Base-by-base conservation (phyloP, 2,797 vertebrate species). In the Rhabdomys pumilio region DNA sequence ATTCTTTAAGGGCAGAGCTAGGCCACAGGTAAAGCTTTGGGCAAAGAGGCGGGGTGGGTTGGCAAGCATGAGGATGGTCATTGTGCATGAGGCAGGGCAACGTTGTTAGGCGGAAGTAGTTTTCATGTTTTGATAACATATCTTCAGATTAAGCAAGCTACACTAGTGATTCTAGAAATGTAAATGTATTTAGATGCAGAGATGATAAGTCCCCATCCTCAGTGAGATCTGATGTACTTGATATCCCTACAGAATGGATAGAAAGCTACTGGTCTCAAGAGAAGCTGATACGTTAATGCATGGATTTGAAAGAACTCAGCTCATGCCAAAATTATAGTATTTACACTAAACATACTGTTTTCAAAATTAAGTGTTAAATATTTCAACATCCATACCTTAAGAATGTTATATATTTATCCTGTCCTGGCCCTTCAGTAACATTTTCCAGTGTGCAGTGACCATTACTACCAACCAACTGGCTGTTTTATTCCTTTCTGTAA, bases 401-500 rank as follows among this genome's bases (percentile, higher is more conserved):
- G 67, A 22, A 10, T 9, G 13, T 9, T 44, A 9, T 3, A n/a
- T 1, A 11, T 72, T 76, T 79, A 47, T 50, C 14, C n/a, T 55
- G 41, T 2, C 14, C 34, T 34, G 34, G 69, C 7, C 67, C 38
- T 57, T 72, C 34, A 22, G 84, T 80, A 20, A 80, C 6, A n/a
- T 87, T 24, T 41, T 80, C 24, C 22, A 47, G 65, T 61, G 55
- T 26, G 12, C 67, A 59, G 61, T 41, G 90, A 57, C 29, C 2
- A 69, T 47, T 10, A 72, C 34, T 34, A 31, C 26, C 29, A 59
- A 34, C 13, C 85, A 41, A 41, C 29, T 85, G 73, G 17, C 67
- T 90, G 6, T 85, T 93, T 92, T 79, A 89, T 34, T 85, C 29
- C 69, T 91, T 93, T 96, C 26, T 38, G 10, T 84, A 94, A 55